Evolutionary conservation across 2,797 vertebrate species (phyloP).

Genomic region (Anabas testudineus): DNA sequence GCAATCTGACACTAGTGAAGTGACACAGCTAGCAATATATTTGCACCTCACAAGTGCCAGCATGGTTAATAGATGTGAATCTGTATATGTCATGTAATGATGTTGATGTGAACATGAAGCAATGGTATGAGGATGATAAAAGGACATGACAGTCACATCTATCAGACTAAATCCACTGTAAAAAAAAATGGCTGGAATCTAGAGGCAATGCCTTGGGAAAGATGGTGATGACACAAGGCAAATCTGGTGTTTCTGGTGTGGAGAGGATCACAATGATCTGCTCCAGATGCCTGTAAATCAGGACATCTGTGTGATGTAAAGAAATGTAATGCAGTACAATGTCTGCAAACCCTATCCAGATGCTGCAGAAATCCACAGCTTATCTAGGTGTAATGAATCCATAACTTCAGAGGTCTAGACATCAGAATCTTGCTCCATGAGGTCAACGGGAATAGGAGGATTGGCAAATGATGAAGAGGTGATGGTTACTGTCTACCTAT

Average conservation of each 20-base stretch:
- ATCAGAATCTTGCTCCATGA: slow-evolving; percentile 39
- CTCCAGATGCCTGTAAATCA: slow-evolving; percentile 5
- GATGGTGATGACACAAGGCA: slow-evolving; percentile 38
- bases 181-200: slow-evolving; percentile 23
- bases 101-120: slow-evolving; percentile 41
- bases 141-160: slow-evolving; percentile 36
- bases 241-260: slow-evolving; percentile 27
- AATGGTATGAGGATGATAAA: slow-evolving; percentile 52
- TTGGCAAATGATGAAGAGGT: slow-evolving; percentile 49
- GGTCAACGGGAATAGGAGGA: slow-evolving; percentile 41
- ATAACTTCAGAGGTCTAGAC: slow-evolving; percentile 54
- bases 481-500: slow-evolving; percentile 43
- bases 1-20: slow-evolving; percentile 38
- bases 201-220: slow-evolving; percentile 25
- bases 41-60: slow-evolving; percentile 31
- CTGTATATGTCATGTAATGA: slow-evolving; percentile 30
- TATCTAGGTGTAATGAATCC: slow-evolving; percentile 34
- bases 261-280: slow-evolving; percentile 32
- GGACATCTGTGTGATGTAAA: slow-evolving; percentile 4
- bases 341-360: slow-evolving; percentile 38
- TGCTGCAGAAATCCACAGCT: slow-evolving; percentile 45
- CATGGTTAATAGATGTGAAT: slow-evolving; percentile 44
- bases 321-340: slow-evolving; percentile 16
- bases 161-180: slow-evolving; percentile 39
- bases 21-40: slow-evolving; percentile 31